Base-by-base conservation (phyloP, 2,113 vertebrate species). In the Formicarius rufipectus region DNA sequence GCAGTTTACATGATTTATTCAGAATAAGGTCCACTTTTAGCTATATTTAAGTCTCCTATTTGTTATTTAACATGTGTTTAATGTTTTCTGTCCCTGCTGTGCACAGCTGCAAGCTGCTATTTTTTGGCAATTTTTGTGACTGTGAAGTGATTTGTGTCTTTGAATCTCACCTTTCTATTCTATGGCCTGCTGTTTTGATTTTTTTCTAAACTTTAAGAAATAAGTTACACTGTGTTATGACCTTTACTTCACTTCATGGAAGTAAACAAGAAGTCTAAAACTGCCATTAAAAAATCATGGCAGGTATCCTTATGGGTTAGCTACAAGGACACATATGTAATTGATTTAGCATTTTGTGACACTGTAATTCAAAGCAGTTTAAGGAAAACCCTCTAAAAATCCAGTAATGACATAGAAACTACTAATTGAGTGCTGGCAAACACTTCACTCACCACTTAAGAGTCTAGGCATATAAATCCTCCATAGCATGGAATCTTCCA, bases 161-260 rank as follows among this genome's bases (percentile, higher is more conserved):
- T 91, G 95, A 95, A 89, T 97, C 96, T 97, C 97, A 97, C 97
- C 98, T 98, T 98, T 97, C 98, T 95, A 90, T 96, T 97, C 97
- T 97, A 90, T 7, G 94, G 97, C 97, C 98, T 98, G 98, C 97
- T 98, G 98, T 96, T 98, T 98, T 91, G 96, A 94, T 97, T 98
- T 97, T 97, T 96, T 96, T 96, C 97, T 97, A 98, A 98, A 98
- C 97, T 98, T 98, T 97, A 97, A 97, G 93, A 96, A 97, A 96
- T 97, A 97, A 98, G 98, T 97, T 97, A 95, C 96, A 97, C 97
- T 97, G 37, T 92, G 96, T 97, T 97, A 87, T 97, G 98, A 98
- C 98, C 98, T 98, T 98, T 98, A 97, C 97, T 98, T 98, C 98
- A 97, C 98, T 99, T 98, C 97, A 97, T 98, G 97, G 97, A 97